A percentile compares a stretch with the other conserved stretches of the same genome.
Conservation (phyloP, 2,888 invertebrate species). For the Plutella xylostella region DNA sequence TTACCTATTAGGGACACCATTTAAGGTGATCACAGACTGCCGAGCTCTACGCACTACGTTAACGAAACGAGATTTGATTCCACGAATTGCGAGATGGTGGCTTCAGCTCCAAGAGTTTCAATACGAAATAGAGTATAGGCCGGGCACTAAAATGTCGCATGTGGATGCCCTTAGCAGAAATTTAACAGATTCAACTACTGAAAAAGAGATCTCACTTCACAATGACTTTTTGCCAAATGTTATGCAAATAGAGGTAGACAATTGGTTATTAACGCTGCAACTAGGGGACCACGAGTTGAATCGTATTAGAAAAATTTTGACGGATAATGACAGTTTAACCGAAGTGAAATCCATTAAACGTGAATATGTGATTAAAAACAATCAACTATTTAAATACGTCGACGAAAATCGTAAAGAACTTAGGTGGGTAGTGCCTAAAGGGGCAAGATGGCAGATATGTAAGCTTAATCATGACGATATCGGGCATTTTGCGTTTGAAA, state of each 20-base stretch:
- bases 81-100: constrained; percentile 23
- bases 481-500: neutral
- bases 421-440: constrained; percentile 28
- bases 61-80: constrained; percentile 17
- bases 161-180: constrained; percentile 22
- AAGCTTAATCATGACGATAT: neutral
- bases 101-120: constrained; percentile 21
- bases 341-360: too few relatives aligned
- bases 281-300: too few relatives aligned
- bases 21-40: constrained; percentile 24
- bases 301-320: too few relatives aligned
- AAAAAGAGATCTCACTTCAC: too few relatives aligned
- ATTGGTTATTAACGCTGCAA: too few relatives aligned
- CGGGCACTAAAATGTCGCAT: constrained; percentile 18
- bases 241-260: too few relatives aligned
- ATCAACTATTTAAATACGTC: too few relatives aligned
- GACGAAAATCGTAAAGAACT: too few relatives aligned
- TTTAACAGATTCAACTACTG: too few relatives aligned
- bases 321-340: too few relatives aligned
- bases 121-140: constrained; percentile 20
- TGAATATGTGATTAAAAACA: too few relatives aligned
- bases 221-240: too few relatives aligned
- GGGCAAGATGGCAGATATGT: neutral
- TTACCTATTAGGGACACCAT: constrained; percentile 1
- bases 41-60: constrained; percentile 18